Evolutionary conservation across 1,140 invertebrate species (phyloP).

Genomic region (Colletes gigas): DNA sequence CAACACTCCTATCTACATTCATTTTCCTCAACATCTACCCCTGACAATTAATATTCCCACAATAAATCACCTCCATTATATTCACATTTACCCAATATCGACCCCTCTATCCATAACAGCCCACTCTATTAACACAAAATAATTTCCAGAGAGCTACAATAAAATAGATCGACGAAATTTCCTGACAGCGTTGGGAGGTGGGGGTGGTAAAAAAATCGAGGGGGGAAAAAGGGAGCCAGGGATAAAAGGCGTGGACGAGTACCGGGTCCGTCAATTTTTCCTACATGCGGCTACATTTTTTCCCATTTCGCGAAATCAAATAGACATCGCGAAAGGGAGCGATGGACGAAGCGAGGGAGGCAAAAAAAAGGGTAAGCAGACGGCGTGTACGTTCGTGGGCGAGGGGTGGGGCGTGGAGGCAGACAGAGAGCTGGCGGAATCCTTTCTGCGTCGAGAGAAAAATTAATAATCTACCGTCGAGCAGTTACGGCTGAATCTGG

Average conservation of each 20-base stretch:
- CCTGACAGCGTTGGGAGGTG: no score
- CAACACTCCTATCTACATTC: no score
- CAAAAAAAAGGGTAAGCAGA: slow-evolving; percentile 44
- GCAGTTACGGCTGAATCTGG: slow-evolving; percentile 59
- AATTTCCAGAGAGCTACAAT: no score
- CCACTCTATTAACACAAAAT: no score
- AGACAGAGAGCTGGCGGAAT: slow-evolving; percentile 46
- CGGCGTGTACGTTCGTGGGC: not conserved
- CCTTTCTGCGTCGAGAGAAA: slow-evolving; percentile 61
- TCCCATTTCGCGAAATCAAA: slow-evolving; percentile 59
- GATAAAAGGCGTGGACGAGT: slow-evolving; percentile 12
- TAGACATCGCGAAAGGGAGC: slow-evolving; percentile 50
- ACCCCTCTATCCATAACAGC: no score
- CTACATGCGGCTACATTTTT: slow-evolving; percentile 29
- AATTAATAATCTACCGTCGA: slow-evolving; percentile 65
- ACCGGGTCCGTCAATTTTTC: slow-evolving; percentile 20
- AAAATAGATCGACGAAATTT: no score
- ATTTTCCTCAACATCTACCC: no score
- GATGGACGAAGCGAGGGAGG: slow-evolving; percentile 25
- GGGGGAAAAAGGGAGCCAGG: not conserved
- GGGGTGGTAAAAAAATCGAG: not conserved
- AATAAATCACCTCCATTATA: no score
- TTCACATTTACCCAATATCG: no score
- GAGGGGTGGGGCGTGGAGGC: not conserved
- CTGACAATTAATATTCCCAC: no score